Base-by-base conservation (phyloP, 1,140 invertebrate species). In the Drosophila busckii region DNA sequence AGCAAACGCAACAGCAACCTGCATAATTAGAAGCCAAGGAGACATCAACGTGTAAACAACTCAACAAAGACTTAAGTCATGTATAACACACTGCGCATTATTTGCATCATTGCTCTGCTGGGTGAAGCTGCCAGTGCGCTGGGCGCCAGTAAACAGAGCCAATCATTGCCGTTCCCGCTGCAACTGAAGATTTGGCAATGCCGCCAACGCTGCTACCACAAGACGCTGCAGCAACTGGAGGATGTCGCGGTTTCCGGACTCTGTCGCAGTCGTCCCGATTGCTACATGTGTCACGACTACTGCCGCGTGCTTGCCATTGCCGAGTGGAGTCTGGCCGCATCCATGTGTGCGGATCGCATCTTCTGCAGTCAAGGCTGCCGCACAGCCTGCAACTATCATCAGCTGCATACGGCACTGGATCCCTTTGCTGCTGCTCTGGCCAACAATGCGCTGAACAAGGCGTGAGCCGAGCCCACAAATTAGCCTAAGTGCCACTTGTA, bases 281-380 rank as follows among this genome's bases (percentile, higher is more conserved):
- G 80, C 55, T 84, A 52, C 22, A 84, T 84, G 80, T 84, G 80
- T 56, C 70, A 80, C 41, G 80, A 84, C 44, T 84, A 84, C 13
- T 84, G 80, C 22, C 73, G 70, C 6, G 73, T 75, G 7, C 58
- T 84, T 5, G 32, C 45, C 5, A 32, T 75, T 5, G 69, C 67
- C 38, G 52, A 75, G 2, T 17, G 4, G 17, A 73, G 63, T 6
- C 46, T 84, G 31, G 62, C 80, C 37, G 15, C 25, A 2, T 70
- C 80, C 2, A 84, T 84, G 80, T 84, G 80, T 13, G 60, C 69
- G 9, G 80, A 84, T 31, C 34, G 42, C 5, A 54, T 54, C 40
- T 84, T 70, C 28, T 84, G 80, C 52, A 80, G 55, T 1, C 63
- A 59, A 2, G 80, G 80, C n/a, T 84, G 80, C 17, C 73, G 70